Base-by-base conservation (phyloP, 2,888 invertebrate genomes). In the Azorinus chamasolen region DNA sequence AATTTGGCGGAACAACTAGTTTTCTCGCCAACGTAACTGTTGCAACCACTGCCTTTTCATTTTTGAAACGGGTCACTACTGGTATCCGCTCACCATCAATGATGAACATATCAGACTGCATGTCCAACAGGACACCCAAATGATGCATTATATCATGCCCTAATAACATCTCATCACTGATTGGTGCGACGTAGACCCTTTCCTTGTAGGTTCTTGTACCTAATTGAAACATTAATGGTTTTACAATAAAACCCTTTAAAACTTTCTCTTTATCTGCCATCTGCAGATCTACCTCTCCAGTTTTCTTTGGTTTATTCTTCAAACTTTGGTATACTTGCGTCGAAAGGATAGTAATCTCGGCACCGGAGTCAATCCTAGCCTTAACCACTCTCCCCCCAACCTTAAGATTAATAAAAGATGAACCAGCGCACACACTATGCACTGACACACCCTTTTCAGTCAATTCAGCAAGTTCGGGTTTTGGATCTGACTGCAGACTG, bases 1-100 rank as follows among this genome's bases (percentile, higher is more conserved):
- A 69, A n/a, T 75, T 37, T 20, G 75, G 75, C 0, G 69, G 74
- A 2, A 75, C 41, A 2, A 64, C 27, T 8, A 48, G 3, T 1
- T 10, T 5, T 45, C 46, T 69, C 0, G 63, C 41, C 12, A 68
- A 39, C 1, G 64, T 58, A 0, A 74, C 69, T 24, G 53, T 6
- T 2, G 62, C 24, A 0, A 63, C 24, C 3, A 1, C 1, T 1
- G 63, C 51, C 5, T 25, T 12, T 0, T 22, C 41, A 41, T 24
- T 24, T 22, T 51, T 22, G 10, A 46, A 46, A 32, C 8, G 18
- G 5, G 16, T 43, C 16, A 37, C 8, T 32, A 32, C 5, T 16
- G 27, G 57, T 4, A 57, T 41, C 20, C 12, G 39, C 51, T 68
- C 51, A 16, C 59, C 59, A 51, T 68, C 51, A 39, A 68, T 22